These are phyloP conservation scores for Calliphora vicina DNA, from an alignment of 1,140 invertebrate genomes.

Conservation along the genomic window DNA sequence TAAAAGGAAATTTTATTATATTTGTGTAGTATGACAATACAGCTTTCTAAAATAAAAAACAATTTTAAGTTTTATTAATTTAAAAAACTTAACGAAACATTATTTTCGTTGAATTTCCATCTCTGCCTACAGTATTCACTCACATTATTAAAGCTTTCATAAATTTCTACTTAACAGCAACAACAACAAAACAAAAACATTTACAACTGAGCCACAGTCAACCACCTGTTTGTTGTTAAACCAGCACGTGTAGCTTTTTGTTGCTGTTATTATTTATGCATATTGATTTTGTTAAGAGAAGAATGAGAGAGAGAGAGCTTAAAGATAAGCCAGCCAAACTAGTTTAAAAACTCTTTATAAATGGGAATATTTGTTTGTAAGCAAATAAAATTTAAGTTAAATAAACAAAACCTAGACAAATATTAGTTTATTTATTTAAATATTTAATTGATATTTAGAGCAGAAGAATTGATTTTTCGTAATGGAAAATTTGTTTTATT, in stretches of 20 bases:
- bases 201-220: not conserved
- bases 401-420: not conserved
- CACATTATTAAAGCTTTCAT: no score
- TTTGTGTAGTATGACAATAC: no score
- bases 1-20: no score
- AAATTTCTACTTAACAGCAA: not conserved
- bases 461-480: not conserved
- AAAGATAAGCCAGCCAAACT: not conserved
- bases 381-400: not conserved
- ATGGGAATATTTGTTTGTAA: not conserved
- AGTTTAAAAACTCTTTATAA: not conserved
- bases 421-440: not conserved
- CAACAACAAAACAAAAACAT: not conserved
- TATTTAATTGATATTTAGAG: no score
- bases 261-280: not conserved
- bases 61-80: no score
- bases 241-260: constrained; percentile 9
- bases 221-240: not conserved
- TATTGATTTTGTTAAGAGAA: not conserved
- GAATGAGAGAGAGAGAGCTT: not conserved
- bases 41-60: no score
- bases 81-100: no score
- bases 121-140: no score
- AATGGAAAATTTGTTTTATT: not conserved
- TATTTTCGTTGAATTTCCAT: no score